These are phyloP conservation scores for Aphelenchoides avenae DNA, from an alignment of 1,140 invertebrate genomes.

Conservation along the genomic window DNA sequence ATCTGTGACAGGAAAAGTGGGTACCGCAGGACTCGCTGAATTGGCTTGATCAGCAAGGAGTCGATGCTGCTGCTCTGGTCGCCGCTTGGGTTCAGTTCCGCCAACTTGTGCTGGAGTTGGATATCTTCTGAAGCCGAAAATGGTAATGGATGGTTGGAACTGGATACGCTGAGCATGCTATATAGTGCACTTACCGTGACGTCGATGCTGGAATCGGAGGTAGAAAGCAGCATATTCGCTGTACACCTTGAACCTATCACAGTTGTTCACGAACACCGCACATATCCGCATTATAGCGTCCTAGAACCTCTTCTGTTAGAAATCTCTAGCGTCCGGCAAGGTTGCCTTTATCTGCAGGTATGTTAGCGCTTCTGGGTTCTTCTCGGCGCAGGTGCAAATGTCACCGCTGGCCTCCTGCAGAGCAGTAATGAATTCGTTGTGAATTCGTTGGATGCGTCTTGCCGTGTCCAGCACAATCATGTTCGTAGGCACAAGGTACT, in stretches of 20 bases:
- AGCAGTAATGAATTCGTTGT: neutral
- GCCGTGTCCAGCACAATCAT: neutral
- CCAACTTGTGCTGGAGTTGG: neutral
- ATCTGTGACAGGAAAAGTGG: constrained; percentile 89
- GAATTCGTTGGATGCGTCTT: neutral
- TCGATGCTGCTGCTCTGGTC: no score
- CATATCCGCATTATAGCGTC: no score
- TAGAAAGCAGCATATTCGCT: neutral
- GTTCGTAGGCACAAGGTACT: no score
- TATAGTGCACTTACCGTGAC: neutral
- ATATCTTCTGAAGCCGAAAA: no score
- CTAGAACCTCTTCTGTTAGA: neutral
- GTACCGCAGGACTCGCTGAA: constrained; percentile 96
- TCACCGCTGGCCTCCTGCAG: neutral
- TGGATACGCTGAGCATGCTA: neutral
- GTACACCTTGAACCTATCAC: constrained; percentile 6
- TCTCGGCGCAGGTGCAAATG: neutral
- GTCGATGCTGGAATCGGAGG: neutral
- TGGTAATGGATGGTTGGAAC: no score
- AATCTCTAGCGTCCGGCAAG: neutral
- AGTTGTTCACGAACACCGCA: neutral
- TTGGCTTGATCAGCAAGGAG: constrained; percentile 97
- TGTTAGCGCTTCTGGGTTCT: neutral
- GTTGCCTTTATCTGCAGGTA: neutral
- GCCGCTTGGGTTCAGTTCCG: no score